Base-by-base conservation (phyloP, 2,888 invertebrate species). In the Neoitamus cyanurus region DNA sequence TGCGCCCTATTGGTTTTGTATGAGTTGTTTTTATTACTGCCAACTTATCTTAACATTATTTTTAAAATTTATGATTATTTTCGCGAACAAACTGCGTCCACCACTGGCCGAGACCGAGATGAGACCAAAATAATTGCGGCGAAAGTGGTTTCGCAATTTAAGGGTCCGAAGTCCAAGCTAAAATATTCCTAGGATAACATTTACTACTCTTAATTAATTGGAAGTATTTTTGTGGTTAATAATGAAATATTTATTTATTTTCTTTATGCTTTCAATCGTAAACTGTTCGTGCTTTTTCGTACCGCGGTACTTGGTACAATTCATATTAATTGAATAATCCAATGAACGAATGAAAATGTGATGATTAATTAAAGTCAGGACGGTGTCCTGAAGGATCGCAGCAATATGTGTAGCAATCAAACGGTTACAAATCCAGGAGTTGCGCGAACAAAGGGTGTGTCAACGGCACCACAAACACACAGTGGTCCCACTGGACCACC, bases 401-500 rank as follows among this genome's bases (percentile, higher is more conserved):
- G 84, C 83, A 87, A 86, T 75, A 48, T 42, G 15, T 73, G 46
- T 83, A 83, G 72, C 72, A 83, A 83, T 83, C 25, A 82, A 82
- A 69, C 69, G 82, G 69, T 9, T 69, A 82, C 83, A 72, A 72
- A 85, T 34, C 31, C 69, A 68, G 83, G 84, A 88, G 90, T 89
- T 84, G 88, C 90, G 42, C 92, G 92, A 88, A 92, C 91, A 11
- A 91, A 92, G 88, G 91, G 92, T 87, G 91, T 92, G 87, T 90
- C 92, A 80, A 89, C 91, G 85, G 89, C 91, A 86, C 91, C 92
- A 7, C 90, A 90, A 87, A 91, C 92, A 69, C 90, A 91, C 88
- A 91, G 92, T 88, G 91, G 92, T 86, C 92, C 92, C 88, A 92
- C 92, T 85, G 92, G 92, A 85, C 91, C 92, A 88, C 91, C 91